Conservation (phyloP, 2,888 invertebrate genomes). For the Epinotia brunnichana region DNA sequence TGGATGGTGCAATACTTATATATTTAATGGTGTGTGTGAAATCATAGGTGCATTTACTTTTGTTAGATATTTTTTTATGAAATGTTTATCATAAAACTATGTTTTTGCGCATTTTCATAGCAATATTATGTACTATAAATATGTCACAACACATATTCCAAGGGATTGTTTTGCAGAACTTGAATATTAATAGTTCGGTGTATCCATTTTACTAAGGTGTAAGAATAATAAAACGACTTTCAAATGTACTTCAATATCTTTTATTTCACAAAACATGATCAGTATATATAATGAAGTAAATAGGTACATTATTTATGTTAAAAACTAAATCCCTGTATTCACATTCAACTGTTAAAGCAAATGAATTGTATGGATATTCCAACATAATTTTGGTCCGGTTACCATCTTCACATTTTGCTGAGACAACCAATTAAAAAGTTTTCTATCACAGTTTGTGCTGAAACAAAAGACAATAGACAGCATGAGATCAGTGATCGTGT, state of each 20-base stretch:
- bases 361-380: constrained; percentile 72
- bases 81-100: too few species aligned
- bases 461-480: constrained; percentile 60
- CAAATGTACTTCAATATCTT: constrained; percentile 47
- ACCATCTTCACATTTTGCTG: constrained; percentile 74
- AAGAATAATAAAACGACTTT: background rate
- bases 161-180: too few species aligned
- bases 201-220: background rate
- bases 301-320: constrained; percentile 71
- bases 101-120: too few species aligned
- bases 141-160: too few species aligned
- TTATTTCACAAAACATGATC: constrained; percentile 69
- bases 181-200: background rate
- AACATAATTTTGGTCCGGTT: constrained; percentile 64
- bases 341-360: constrained; percentile 76
- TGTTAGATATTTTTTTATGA: background rate
- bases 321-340: constrained; percentile 83
- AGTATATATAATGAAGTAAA: constrained; percentile 72
- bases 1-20: constrained; percentile 16
- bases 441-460: constrained; percentile 91
- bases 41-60: background rate
- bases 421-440: constrained; percentile 86
- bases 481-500: background rate
- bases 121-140: too few species aligned
- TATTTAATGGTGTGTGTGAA: background rate